These are phyloP conservation scores for Cebidichthys violaceus DNA, from an alignment of 2,113 vertebrate species.

Conservation along the genomic window DNA sequence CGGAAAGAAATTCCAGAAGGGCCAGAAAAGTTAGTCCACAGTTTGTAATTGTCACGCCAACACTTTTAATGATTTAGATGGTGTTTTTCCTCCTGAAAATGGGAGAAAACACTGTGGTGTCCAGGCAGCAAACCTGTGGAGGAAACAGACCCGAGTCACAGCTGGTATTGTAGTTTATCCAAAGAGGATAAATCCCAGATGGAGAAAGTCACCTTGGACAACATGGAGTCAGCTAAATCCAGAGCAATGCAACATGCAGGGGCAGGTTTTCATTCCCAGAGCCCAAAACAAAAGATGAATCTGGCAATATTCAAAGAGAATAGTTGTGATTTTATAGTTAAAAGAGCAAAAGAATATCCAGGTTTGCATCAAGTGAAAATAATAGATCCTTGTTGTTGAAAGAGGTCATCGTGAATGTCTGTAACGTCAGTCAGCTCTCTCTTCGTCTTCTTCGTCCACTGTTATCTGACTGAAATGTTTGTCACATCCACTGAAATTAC, in stretches of 20 bases:
- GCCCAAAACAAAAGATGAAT: background rate
- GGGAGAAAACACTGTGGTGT: background rate
- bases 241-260: background rate
- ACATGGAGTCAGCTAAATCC: conserved; percentile 24
- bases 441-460: background rate
- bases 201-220: background rate
- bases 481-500: background rate
- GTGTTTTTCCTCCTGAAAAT: background rate
- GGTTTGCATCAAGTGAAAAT: background rate
- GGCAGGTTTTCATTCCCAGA: background rate
- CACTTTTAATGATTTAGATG: background rate
- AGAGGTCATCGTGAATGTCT: background rate
- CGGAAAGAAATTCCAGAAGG: background rate
- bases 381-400: conserved; percentile 1
- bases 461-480: conserved; percentile 38
- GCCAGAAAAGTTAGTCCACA: background rate
- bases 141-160: background rate
- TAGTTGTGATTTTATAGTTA: background rate
- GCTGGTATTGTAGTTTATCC: background rate
- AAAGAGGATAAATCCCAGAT: conserved; percentile 12
- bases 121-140: background rate
- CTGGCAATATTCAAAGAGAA: background rate
- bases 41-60: background rate
- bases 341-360: background rate
- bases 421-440: background rate